Percentiles rank a stretch among this genome's conserved stretches.
Evolutionary conservation across 2,888 invertebrate species (phyloP).

Genomic region (Hypomecis punctinalis): DNA sequence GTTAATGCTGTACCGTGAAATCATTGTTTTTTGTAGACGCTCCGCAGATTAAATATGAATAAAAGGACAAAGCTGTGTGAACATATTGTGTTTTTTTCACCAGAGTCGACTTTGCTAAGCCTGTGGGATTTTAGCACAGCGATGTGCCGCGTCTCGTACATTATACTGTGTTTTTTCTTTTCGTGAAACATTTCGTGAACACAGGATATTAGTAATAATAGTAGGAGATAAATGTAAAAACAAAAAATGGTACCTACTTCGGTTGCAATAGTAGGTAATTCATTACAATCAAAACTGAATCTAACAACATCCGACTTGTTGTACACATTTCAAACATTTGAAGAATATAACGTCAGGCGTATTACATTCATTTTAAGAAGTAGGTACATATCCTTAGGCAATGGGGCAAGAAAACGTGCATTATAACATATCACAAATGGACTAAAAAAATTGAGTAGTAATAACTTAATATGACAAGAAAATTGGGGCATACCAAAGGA

Average conservation of each 20-base stretch:
- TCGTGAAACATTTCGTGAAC: not conserved
- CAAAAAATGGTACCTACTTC: not conserved
- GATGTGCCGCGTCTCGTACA: conserved; percentile 61
- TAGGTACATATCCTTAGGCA: not conserved
- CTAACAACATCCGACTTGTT: no score
- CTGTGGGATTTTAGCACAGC: conserved; percentile 70
- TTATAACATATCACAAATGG: not conserved
- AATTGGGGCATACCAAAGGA: conserved; percentile 6
- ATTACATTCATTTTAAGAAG: not conserved
- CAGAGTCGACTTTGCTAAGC: conserved; percentile 71
- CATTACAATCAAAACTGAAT: no score
- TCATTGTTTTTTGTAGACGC: conserved; percentile 82
- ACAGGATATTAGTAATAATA: no score
- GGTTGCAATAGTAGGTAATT: no score
- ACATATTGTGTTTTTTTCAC: conserved; percentile 71
- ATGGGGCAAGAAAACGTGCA: no score
- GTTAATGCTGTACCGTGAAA: conserved; percentile 84
- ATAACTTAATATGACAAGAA: conserved; percentile 10
- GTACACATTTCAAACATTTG: no score
- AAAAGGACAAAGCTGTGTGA: conserved; percentile 78
- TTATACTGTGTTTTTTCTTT: conserved; percentile 50
- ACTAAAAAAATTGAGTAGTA: no score
- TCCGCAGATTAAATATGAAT: conserved; percentile 81
- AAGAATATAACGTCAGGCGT: no score
- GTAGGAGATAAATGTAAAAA: not conserved